Base-by-base conservation (phyloP, 2,797 vertebrate genomes). In the Tinamus major region DNA sequence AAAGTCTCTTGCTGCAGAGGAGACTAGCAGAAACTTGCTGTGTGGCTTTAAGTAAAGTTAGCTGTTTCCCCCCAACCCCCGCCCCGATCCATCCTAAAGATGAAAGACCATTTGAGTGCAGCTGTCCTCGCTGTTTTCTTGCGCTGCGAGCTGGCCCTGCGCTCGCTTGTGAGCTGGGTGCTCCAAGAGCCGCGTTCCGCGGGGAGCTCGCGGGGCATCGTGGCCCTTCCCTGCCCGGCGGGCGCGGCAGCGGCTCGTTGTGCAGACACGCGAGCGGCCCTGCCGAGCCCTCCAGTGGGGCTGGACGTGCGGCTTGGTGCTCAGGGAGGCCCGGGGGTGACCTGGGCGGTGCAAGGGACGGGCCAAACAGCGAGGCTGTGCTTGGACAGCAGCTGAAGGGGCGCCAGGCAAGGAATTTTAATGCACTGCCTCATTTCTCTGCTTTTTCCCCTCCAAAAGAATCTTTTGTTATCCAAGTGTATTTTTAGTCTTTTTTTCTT, bases 331-430 rank as follows among this genome's bases (percentile, higher is more conserved):
- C 86, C 49, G 87, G 86, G 94, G 91, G 92, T 95, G 89, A 91
- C 0, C 84, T 85, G 84, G 89, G 92, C 67, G 77, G 86, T 44
- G 71, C 33, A 55, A 94, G 85, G 0, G 2, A 92, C 41, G 74
- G 74, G 74, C 89, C 85, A 86, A 86, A 92, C 92, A 95, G 88
- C 82, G 89, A 80, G 88, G 56, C 80, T 92, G 82, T 93, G 93
- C 93, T 96, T 96, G 94, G 92, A 91, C 92, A 95, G 93, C 85
- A 81, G 81, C 91, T 93, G 96, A 92, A 88, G 81, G 87, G 85
- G 86, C 91, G 93, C 91, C 91, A 92, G 56, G 49, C 61, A 91
- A 94, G 79, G 84, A 81, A 88, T 89, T 79, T 76, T 91, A 94
- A 95, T 95, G 83, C 68, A 85, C 87, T 93, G 91, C 91, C 68